These are phyloP conservation scores for Nothoprocta perdicaria DNA, from an alignment of 2,113 vertebrate genomes.

Conservation along the genomic window DNA sequence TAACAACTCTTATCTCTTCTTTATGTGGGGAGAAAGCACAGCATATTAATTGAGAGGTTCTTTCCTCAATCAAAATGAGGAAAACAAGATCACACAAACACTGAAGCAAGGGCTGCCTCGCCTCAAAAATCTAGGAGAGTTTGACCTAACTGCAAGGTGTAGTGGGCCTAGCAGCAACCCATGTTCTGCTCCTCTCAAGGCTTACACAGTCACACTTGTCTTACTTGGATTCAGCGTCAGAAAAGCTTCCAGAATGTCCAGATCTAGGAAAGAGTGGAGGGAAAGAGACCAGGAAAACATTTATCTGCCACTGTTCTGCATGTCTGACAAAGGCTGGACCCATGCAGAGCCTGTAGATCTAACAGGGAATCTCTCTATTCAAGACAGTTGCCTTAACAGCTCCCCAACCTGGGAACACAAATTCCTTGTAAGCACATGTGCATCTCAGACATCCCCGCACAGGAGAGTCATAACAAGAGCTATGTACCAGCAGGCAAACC, in stretches of 20 bases:
- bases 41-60: constrained; percentile 11
- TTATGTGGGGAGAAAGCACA: neutral
- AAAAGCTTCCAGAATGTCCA: neutral
- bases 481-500: neutral
- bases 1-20: constrained; percentile 51
- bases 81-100: neutral
- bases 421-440: neutral
- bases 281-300: neutral
- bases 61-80: neutral
- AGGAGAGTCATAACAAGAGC: neutral
- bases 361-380: neutral
- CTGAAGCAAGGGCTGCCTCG: neutral
- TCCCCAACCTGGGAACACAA: neutral
- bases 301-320: neutral
- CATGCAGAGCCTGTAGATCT: neutral
- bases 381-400: neutral
- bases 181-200: neutral
- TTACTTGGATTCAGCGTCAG: neutral
- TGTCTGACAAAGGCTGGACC: accelerated
- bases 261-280: neutral
- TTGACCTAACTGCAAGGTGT: neutral
- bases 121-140: neutral
- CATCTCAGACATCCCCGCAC: neutral
- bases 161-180: neutral
- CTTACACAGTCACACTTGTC: neutral